Evolutionary conservation across 2,888 invertebrate genomes (phyloP), one percentile per base, ranked within the genome.

Genomic region (Antheraea assamensis): DNA sequence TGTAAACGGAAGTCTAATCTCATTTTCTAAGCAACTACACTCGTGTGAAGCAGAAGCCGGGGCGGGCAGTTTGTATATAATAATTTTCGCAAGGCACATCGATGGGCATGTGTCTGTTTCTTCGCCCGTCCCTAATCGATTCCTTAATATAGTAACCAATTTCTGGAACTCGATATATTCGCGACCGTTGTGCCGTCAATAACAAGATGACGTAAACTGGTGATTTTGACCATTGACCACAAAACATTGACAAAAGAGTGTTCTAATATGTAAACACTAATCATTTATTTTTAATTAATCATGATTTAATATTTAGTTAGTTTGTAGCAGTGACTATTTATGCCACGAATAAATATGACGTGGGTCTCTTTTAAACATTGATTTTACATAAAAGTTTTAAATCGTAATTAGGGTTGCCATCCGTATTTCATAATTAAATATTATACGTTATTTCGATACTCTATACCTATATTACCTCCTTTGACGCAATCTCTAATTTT

Each of bases 221-320:
- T 83, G 79, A 88, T 88, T 87, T 88, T 78, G 91, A 89, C 83
- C 90, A 78, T 87, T 90, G 91, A 91, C 92, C 90, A 88, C 79
- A 74, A 78, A 78, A 79, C 73, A 80, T 80, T 82, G 81, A 87
- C 87, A 88, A 90, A 85, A 83, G 83, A 85, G n/a, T 35, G 35
- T 68, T 35, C 4, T 19, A 19, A 66, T 13, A 66, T 31, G 13
- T n/a, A 17, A 30, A 68, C n/a, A n/a, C 21, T 8, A n/a, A 35
- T 35, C 7, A 35, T 31, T 35, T n/a, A 35, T 24, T 24, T 42
- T 42, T 42, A 42, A 42, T 42, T 13, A 42, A 42, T 2, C 1
- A n/a, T 55, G 21, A 55, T 55, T 55, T 55, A 55, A 55, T 55
- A 55, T 55, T 55, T 3, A 21, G 15, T 49, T 49, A 17, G 49